These are phyloP conservation scores for Eulimnadia texana DNA, from an alignment of 1,140 invertebrate species.

Conservation along the genomic window DNA sequence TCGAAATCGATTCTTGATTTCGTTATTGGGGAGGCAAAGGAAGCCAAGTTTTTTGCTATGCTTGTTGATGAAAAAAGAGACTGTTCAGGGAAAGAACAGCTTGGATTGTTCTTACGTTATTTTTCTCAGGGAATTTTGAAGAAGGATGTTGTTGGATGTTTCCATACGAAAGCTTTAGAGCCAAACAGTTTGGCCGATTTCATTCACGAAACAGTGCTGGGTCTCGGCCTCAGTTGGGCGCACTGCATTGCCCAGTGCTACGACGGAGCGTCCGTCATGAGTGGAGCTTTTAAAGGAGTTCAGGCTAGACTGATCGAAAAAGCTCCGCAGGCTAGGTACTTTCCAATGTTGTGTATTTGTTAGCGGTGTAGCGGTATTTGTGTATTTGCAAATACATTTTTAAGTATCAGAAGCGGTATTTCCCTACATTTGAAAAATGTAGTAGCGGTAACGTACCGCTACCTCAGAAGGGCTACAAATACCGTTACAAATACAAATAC, in stretches of 20 bases:
- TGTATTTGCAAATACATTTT: no score
- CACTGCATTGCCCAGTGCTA: constrained; percentile 19
- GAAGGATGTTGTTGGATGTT: constrained; percentile 14
- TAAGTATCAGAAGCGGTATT: no score
- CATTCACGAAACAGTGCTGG: constrained; percentile 8
- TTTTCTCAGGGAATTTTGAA: constrained; percentile 12
- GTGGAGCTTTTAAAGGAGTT: constrained; percentile 13
- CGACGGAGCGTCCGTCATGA: constrained; percentile 18
- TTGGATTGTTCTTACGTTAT: not conserved
- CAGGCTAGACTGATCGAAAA: constrained; percentile 14
- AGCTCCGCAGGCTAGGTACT: constrained; percentile 6
- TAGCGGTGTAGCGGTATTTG: no score
- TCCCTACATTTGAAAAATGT: no score
- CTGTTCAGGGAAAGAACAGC: constrained; percentile 10
- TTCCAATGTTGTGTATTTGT: no score
- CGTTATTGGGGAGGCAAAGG: no score
- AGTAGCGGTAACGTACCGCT: no score
- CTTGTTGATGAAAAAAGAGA: no score
- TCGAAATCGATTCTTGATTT: constrained; percentile 6
- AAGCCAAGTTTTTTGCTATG: no score
- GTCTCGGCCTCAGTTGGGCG: not conserved
- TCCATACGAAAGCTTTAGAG: constrained; percentile 14
- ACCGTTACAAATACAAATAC: no score
- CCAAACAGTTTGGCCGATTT: constrained; percentile 10
- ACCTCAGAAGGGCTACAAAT: no score